Conservation (phyloP, 2,797 vertebrate genomes). For the Phrynocephalus guinanensis region DNA sequence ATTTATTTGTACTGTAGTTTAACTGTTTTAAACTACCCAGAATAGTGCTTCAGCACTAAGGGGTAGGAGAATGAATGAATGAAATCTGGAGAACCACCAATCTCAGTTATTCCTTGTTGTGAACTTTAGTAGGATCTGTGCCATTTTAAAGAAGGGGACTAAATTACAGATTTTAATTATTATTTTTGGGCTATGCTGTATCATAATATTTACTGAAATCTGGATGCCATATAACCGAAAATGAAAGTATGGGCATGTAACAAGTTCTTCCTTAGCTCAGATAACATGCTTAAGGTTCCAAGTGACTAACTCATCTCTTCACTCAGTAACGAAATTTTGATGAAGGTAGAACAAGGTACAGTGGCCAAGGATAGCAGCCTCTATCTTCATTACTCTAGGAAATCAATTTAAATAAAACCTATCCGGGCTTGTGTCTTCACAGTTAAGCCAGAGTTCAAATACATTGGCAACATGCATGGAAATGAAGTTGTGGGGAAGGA, state of each 20-base stretch:
- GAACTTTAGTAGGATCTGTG: neutral
- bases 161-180: slow-evolving; percentile 8
- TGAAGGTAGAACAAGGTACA: neutral
- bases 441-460: slow-evolving; percentile 97
- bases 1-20: too few species aligned
- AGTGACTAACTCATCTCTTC: neutral
- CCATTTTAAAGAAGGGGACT: too few species aligned
- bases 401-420: slow-evolving; percentile 5
- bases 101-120: neutral
- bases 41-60: too few species aligned
- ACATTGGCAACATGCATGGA: slow-evolving; percentile 96
- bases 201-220: rapidly evolving
- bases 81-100: too few species aligned
- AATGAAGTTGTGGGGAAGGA: slow-evolving; percentile 96
- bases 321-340: neutral
- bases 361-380: neutral
- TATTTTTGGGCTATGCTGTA: slow-evolving; percentile 21
- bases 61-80: too few species aligned
- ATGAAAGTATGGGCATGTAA: neutral
- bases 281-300: neutral
- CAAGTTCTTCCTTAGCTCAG: neutral
- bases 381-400: slow-evolving; percentile 29
- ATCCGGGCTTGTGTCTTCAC: slow-evolving; percentile 44
- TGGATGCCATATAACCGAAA: neutral
- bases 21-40: too few species aligned